Percentiles rank a stretch among this genome's conserved stretches.
phyloP scores from a whole-genome alignment of 2,888 invertebrate species.

The Hermaeophaga mercurialis region DNA sequence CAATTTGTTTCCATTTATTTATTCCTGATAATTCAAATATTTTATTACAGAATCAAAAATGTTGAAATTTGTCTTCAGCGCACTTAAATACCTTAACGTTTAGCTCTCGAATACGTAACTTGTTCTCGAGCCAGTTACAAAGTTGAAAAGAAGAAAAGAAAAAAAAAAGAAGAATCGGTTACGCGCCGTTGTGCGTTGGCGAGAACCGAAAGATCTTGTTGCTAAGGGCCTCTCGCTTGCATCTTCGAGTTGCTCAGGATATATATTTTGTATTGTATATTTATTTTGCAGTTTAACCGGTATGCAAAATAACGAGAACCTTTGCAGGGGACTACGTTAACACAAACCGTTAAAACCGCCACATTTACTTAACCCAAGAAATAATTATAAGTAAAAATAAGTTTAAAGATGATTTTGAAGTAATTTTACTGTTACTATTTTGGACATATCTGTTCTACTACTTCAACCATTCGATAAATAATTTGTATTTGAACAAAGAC shows the following conservation, averaged over 20 bases:
- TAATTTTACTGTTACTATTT: too few species aligned
- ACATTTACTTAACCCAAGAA: too few species aligned
- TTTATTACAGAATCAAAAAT: too few species aligned
- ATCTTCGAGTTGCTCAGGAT: constrained; percentile 15
- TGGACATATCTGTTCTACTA: too few species aligned
- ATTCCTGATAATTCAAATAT: too few species aligned
- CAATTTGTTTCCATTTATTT: too few species aligned
- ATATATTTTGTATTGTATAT: constrained; percentile 17
- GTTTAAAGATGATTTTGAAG: too few species aligned
- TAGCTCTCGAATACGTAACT: not conserved
- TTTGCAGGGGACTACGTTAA: constrained; percentile 6
- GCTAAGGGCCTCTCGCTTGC: constrained; percentile 25
- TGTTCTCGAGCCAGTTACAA: not conserved
- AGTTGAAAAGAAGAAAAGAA: not conserved
- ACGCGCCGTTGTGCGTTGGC: constrained; percentile 22
- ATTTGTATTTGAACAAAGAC: too few species aligned
- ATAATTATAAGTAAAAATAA: too few species aligned
- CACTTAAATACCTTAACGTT: too few species aligned
- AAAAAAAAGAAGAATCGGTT: constrained; percentile 8
- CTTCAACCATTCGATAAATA: too few species aligned
- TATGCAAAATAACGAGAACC: constrained; percentile 19
- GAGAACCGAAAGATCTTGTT: constrained; percentile 20
- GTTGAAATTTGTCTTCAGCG: too few species aligned
- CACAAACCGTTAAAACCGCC: not conserved
- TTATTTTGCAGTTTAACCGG: constrained; percentile 23